phyloP scores from a whole-genome alignment of 2,113 vertebrate genomes.

The Tragelaphus imberbis region DNA sequence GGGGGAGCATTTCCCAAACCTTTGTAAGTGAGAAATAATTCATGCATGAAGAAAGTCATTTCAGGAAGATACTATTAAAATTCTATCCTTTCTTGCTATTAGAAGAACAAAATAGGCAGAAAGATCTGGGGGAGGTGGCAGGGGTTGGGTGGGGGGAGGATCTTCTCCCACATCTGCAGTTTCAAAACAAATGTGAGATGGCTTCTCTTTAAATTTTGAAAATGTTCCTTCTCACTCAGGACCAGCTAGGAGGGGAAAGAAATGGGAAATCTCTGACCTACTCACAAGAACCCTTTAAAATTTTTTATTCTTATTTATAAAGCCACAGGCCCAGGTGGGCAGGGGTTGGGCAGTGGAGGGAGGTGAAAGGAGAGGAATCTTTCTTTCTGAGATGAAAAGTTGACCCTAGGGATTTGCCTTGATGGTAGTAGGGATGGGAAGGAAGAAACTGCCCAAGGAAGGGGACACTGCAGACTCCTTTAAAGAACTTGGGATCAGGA shows the following conservation, averaged over 20 bases:
- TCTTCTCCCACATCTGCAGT: background rate
- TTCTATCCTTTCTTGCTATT: conserved; percentile 47
- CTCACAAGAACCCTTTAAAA: background rate
- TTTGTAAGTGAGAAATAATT: conserved; percentile 66
- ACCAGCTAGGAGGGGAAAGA: background rate
- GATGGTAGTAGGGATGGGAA: too few relatives aligned
- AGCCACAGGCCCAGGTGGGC: background rate
- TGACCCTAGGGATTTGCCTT: background rate
- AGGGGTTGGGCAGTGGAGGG: background rate
- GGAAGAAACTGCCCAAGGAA: background rate
- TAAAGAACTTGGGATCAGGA: background rate
- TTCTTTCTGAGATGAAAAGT: background rate
- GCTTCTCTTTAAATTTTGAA: conserved; percentile 17
- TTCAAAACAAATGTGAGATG: background rate
- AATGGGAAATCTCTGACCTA: background rate
- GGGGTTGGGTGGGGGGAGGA: background rate
- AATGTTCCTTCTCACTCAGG: background rate
- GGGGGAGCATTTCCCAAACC: background rate
- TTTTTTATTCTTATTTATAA: background rate
- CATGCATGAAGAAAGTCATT: conserved; percentile 58
- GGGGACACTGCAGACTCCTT: background rate
- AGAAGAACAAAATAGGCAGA: conserved; percentile 56
- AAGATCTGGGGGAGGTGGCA: background rate
- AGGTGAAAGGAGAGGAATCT: background rate
- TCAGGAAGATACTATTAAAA: conserved; percentile 60